Percentiles rank a stretch among this genome's conserved stretches.
phyloP scores from a whole-genome alignment of 2,797 vertebrate species.

The Notoglanidium macrostoma region DNA sequence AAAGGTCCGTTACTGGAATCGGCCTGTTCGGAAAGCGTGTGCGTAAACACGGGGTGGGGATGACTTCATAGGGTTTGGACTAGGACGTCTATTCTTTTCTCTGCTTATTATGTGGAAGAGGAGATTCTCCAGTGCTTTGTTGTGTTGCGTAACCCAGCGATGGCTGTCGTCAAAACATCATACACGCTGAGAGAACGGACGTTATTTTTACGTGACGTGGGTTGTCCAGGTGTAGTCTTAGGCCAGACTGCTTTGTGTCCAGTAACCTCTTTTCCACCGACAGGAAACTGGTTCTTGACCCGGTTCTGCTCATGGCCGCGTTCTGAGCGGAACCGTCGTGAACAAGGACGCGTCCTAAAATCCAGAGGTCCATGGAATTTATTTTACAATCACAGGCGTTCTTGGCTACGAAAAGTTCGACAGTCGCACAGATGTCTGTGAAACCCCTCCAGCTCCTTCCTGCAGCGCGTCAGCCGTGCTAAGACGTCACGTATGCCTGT shows the following conservation, averaged over 20 bases:
- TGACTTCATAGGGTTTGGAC: conserved; percentile 10
- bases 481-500: neutral
- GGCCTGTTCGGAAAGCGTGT: neutral
- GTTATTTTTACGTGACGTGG: neutral
- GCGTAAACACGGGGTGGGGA: conserved; percentile 23
- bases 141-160: too few relatives aligned
- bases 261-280: neutral
- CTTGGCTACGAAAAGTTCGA: too few relatives aligned
- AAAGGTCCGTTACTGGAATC: neutral
- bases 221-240: neutral
- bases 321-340: too few relatives aligned
- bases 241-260: neutral
- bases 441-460: neutral
- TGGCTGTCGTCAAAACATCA: neutral
- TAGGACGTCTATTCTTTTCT: neutral
- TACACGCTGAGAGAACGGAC: neutral
- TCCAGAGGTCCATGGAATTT: too few relatives aligned
- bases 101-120: neutral
- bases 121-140: neutral
- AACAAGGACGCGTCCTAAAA: too few relatives aligned
- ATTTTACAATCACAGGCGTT: too few relatives aligned
- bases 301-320: too few relatives aligned
- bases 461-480: neutral
- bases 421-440: neutral
- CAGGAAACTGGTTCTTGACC: too few relatives aligned